Conservation (phyloP, 2,113 vertebrate genomes). For the Caranx melampygus region DNA sequence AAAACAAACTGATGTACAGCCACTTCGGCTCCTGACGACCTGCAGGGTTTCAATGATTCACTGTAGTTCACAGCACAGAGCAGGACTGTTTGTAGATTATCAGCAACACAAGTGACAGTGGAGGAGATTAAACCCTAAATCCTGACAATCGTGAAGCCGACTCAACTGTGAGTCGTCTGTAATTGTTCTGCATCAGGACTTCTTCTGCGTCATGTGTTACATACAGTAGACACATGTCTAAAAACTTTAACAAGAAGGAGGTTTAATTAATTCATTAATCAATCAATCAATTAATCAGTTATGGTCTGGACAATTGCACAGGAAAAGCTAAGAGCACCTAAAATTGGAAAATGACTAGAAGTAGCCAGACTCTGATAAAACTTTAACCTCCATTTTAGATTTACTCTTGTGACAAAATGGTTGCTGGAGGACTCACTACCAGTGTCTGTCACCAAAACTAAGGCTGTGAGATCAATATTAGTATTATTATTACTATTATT, state of each 20-base stretch:
- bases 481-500: no score
- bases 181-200: background rate
- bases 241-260: no score
- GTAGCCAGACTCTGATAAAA: background rate
- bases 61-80: no score
- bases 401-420: conserved; percentile 12
- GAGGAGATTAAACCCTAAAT: background rate
- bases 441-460: background rate
- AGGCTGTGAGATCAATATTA: no score
- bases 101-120: background rate
- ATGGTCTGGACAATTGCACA: no score
- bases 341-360: background rate
- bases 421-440: background rate
- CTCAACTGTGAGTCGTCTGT: background rate
- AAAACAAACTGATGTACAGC: background rate
- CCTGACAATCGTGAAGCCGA: background rate
- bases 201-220: no score
- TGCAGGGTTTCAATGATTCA: background rate
- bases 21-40: background rate
- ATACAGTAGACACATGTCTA: no score
- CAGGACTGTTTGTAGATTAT: background rate
- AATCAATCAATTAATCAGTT: no score
- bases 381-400: background rate
- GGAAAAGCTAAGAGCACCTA: no score
- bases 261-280: no score